Evolutionary conservation across 2,113 vertebrate species (phyloP).

Genomic region (Nothoprocta perdicaria): DNA sequence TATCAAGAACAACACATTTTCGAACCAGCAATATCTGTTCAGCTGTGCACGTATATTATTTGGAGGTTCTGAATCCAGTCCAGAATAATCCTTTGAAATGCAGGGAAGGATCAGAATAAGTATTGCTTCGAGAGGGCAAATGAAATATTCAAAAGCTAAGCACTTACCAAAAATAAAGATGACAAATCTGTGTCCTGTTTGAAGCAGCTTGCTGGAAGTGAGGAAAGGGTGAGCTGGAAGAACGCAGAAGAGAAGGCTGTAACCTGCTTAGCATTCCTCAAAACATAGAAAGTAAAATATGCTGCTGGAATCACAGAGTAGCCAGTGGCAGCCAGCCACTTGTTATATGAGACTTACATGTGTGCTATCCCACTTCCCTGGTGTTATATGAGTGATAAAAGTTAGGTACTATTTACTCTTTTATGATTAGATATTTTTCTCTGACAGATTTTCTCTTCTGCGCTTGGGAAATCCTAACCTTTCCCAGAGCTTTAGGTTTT

Average conservation of each 20-base stretch:
- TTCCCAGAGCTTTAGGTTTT: neutral
- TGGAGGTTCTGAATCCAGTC: conserved; percentile 2
- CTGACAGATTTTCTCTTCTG: neutral
- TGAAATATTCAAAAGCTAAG: conserved; percentile 17
- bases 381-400: neutral
- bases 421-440: neutral
- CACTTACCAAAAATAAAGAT: neutral
- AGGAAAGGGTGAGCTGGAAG: neutral
- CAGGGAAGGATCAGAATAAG: neutral
- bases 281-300: neutral
- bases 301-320: neutral
- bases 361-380: neutral
- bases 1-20: neutral
- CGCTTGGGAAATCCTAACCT: neutral
- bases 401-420: neutral
- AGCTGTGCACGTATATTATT: neutral
- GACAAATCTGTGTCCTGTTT: neutral
- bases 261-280: fast-evolving
- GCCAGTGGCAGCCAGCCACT: neutral
- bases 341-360: neutral
- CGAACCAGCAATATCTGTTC: neutral
- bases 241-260: neutral
- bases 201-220: neutral
- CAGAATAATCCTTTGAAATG: conserved; percentile 18
- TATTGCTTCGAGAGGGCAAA: neutral